Evolutionary conservation across 2,113 vertebrate genomes (phyloP), one percentile per base, ranked within the genome.

Genomic region (Upupa epops): DNA sequence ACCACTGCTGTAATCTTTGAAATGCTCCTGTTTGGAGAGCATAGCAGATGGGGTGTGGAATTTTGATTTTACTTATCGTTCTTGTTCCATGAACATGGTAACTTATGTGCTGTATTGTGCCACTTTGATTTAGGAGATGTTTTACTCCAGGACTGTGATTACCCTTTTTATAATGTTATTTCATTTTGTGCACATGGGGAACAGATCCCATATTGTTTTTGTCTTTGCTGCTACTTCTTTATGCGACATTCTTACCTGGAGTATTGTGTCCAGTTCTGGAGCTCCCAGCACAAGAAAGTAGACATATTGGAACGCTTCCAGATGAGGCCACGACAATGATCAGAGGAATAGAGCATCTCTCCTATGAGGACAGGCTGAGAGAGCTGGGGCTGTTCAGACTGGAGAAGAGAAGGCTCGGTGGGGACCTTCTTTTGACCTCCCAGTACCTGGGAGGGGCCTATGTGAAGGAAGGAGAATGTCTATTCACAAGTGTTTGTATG

Each of bases 61-160:
- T 89, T 95, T 73, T 68, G n/a, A 5, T 72, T 89, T 85, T 91
- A 70, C 89, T 91, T 95, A 83, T 86, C 20, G 16, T 83, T 40
- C 86, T 80, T 56, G 26, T 87, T 66, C 83, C 5, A 2, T 11
- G 63, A 61, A 45, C 28, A 81, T 79, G 77, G 58, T 75, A 72
- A 55, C 64, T n/a, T 48, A 49, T 65, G 60, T 31, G 49, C 72
- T 65, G 46, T 25, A 3, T 69, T 64, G 73, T 89, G 72, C 83
- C 72, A 63, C 90, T 68, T 58, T 84, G 73, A 91, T 92, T 93
- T 92, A 86, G 83, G 89, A 90, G 74, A 12, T 61, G 34, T 58
- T 92, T 88, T 87, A 55, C 74, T 95, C 78, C 49, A 58, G 71
- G 74, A 79, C 51, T 52, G 45, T 80, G 86, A 88, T 89, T 90